Evolutionary conservation across 2,113 vertebrate species (phyloP).

Genomic region (rabbit (Oryctolagus cuniculus)): mOryCun1.1 NC_091444.1:17439001-17439500

Average conservation of each 20-base stretch:
- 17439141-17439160: background rate
- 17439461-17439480: conserved; percentile 1
- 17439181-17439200: background rate
- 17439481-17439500: conserved; percentile 30
- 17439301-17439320: background rate
- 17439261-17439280: too few species aligned
- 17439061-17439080: background rate
- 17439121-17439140: background rate
- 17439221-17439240: too few species aligned
- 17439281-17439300: background rate
- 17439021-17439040: background rate
- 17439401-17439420: background rate
- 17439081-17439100: background rate
- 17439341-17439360: background rate
- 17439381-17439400: accelerated
- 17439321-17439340: background rate
- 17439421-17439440: accelerated
- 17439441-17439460: background rate
- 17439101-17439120: background rate
- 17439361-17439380: background rate
- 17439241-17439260: background rate
- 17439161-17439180: background rate
- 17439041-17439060: background rate
- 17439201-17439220: too few species aligned
- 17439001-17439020: background rate